Base-by-base conservation (phyloP, 2,888 invertebrate species). In the Clanis bilineata region DNA sequence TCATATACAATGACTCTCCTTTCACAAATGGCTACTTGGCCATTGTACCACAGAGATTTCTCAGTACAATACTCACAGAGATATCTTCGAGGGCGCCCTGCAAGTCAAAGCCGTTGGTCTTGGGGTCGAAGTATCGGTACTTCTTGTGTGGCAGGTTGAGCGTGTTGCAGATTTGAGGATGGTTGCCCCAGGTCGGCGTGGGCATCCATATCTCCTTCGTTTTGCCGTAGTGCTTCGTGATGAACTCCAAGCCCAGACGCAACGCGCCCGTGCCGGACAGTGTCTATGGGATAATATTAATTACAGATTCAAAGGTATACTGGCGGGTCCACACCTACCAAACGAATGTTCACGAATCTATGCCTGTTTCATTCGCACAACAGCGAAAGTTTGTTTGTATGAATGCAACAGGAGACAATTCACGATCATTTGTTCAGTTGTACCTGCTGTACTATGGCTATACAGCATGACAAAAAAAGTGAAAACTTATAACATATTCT, bases 121-220 rank as follows among this genome's bases (percentile, higher is more conserved):
- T 96, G 1, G 98, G 94, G 81, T 99, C 97, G 83, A 97, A 99
- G 90, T 99, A 99, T 66, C 96, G 95, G 91, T 99, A 99, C 60
- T 95, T 94, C 82, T 98, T 97, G 55, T 98, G 96, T 12, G 95
- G 93, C 59, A 99, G 84, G 2, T 97, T 96, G 57, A 97, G 93
- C 77, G 96, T 96, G 92, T 96, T 98, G 90, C 99, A 98, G 77
- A 99, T 95, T 58, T 98, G 98, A 0, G 95, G 96, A 84, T 99
- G 99, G 88, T 99, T 99, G 58, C 99, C 99, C 99, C 99, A 99
- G 0, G 99, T 96, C 3, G 99, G 99, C 1, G 94, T 92, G 4
- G 99, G 99, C 69, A 99, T 76, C 92, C 97, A 99, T 56, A 97
- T 90, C 64, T 95, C 96, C 88, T 98, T 98, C 70, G 92, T 93